phyloP scores from a whole-genome alignment of 2,888 invertebrate species.

The Leptopilina myrica region DNA sequence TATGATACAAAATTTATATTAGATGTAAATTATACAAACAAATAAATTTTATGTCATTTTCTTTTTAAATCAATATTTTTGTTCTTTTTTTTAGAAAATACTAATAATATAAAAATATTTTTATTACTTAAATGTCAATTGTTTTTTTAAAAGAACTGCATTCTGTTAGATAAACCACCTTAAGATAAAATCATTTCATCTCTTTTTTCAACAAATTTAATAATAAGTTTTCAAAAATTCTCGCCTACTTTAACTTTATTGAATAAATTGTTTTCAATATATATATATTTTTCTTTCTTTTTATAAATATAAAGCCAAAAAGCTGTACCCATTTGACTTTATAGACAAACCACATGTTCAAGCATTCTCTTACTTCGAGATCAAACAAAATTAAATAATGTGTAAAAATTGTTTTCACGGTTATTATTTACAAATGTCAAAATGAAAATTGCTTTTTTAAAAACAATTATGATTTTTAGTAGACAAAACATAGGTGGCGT shows the following conservation, averaged over 20 bases:
- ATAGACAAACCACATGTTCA: background rate
- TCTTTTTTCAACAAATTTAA: background rate
- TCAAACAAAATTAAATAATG: background rate
- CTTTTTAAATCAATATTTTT: too few relatives aligned
- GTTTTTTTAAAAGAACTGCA: too few relatives aligned
- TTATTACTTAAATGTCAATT: too few relatives aligned
- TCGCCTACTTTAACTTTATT: background rate
- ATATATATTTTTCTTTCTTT: background rate
- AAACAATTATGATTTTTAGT: conserved; percentile 31
- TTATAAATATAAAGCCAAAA: conserved; percentile 22
- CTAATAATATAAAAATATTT: too few relatives aligned
- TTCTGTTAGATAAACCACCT: too few relatives aligned
- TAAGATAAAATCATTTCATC: background rate
- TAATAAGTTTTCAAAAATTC: conserved; percentile 10
- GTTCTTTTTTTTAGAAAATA: too few relatives aligned
- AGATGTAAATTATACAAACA: too few relatives aligned
- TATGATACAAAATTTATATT: too few relatives aligned
- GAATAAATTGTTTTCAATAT: background rate
- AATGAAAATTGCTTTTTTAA: conserved; percentile 47
- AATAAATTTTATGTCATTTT: too few relatives aligned
- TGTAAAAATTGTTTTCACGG: conserved; percentile 35
- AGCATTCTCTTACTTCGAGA: background rate
- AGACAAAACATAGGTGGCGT: conserved; percentile 46
- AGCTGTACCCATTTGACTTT: conserved; percentile 33
- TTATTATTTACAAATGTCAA: conserved; percentile 50